Evolutionary conservation across 2,888 invertebrate genomes (phyloP), one percentile per base, ranked within the genome.

Genomic region (Euplagia quadripunctaria): DNA sequence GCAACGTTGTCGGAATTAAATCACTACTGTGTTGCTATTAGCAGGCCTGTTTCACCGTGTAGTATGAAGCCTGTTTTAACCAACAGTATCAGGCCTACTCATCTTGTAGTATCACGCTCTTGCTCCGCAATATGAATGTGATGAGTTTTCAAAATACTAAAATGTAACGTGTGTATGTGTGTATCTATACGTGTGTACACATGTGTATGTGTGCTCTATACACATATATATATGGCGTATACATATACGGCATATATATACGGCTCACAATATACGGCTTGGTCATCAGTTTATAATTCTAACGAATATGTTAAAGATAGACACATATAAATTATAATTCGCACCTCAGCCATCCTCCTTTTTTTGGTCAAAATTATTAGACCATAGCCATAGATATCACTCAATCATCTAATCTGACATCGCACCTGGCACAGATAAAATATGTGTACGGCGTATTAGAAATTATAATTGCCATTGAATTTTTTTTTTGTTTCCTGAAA

Each of bases 1-100:
- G 78, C 82, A 84, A 81, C 85, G 85, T 84, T 86, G 85, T 85
- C 85, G 86, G 86, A 89, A 90, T 90, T 90, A 88, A 90, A 90
- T 91, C 89, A 84, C 86, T 70, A 49, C 49, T 64, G 68, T 77
- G 78, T 72, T 78, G 73, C 77, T 61, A 55, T 58, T 58, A 68
- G 42, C 49, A 5, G 51, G 66, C 31, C 42, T 68, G 70, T 76
- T 64, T 58, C 49, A 65, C 55, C 73, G 69, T 69, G 42, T 31
- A 0, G 12, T 61, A 61, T 61, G 31, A 61, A 1, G 14, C 31
- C 61, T 61, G 12, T 31, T 61, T 31, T 31, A 61, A 31, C 31
- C 31, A 14, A 31, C 14, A 61, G 6, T 61, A 61, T 61, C 61
- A 31, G 5, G 61, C 61, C 58, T 58, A 11, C 20, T 20, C 20